Conservation (phyloP, 23 tunicate genomes). For the Halocynthia roretzi region DNA sequence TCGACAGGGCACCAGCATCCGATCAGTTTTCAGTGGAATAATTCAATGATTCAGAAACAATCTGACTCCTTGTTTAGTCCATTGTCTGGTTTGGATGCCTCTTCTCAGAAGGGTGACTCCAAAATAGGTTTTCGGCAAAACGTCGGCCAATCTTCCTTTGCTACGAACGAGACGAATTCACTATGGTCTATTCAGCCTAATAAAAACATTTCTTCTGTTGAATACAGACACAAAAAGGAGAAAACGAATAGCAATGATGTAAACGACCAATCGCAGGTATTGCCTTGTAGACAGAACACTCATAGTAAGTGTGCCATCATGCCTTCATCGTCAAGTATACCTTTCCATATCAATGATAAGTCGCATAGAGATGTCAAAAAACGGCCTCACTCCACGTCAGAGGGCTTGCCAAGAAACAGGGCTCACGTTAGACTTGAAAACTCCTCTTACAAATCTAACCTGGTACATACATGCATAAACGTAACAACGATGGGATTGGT, state of each 20-base stretch:
- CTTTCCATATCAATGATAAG: background rate
- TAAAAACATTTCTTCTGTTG: background rate
- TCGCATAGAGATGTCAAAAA: background rate
- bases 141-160: no score
- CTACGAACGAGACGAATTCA: constrained; percentile 1
- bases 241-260: background rate
- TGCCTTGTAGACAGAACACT: background rate
- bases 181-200: constrained; percentile 7
- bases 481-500: no score
- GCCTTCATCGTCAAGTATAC: background rate
- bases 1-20: constrained; percentile 17
- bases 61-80: background rate
- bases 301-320: background rate
- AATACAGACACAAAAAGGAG: constrained; percentile 11
- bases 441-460: no score
- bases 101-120: background rate
- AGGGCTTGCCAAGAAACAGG: no score
- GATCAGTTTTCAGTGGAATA: constrained; percentile 22
- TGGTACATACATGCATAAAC: no score
- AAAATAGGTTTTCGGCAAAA: background rate
- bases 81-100: background rate
- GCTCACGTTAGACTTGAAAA: no score
- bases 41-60: background rate
- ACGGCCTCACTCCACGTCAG: constrained; percentile 16
- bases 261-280: background rate